Evolutionary conservation across 2,113 vertebrate genomes (phyloP), one percentile per base, ranked within the genome.

Genomic region (Sapajus apella): DNA sequence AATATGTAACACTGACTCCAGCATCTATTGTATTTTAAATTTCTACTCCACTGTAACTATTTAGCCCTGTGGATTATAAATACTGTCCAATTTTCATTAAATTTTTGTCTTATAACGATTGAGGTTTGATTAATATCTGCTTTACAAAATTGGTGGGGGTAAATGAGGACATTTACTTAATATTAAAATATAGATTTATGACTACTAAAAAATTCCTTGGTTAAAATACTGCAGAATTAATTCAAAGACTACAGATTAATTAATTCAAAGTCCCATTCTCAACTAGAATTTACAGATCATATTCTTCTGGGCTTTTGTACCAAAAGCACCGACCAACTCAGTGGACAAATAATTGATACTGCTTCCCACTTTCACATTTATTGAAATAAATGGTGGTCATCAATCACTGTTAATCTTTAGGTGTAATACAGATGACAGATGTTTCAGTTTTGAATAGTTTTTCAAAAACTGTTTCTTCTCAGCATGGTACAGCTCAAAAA

Each of bases 1-100:
- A 99, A 99, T 98, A 99, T 99, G 99, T 99, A 99, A 99, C 96
- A 97, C 89, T 98, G 98, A 98, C 95, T 98, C 94, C 94, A 66
- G 21, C n/a, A 83, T 82, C 85, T 98, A 93, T 32, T 30, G 13
- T 94, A 35, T 91, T 98, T 97, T 97, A 98, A 97, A 91, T 97
- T 98, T 98, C 52, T 95, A 96, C 77, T 79, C 56, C 89, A 92
- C 55, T 97, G 80, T 95, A 95, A 95, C 75, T 97, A 50, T 89
- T 94, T 87, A 90, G 75, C 55, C 73, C 82, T 30, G 37, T 91
- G 94, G 93, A 94, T 95, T 94, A 97, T 82, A 87, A 43, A 76
- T 96, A 93, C 68, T 88, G 87, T 97, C 94, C 97, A 98, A 92
- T 98, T 98, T 98, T 98, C 98, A 99, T 98, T 98, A 99, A 99